phyloP scores from a whole-genome alignment of 2,797 vertebrate species.

The Remorina albescens region DNA sequence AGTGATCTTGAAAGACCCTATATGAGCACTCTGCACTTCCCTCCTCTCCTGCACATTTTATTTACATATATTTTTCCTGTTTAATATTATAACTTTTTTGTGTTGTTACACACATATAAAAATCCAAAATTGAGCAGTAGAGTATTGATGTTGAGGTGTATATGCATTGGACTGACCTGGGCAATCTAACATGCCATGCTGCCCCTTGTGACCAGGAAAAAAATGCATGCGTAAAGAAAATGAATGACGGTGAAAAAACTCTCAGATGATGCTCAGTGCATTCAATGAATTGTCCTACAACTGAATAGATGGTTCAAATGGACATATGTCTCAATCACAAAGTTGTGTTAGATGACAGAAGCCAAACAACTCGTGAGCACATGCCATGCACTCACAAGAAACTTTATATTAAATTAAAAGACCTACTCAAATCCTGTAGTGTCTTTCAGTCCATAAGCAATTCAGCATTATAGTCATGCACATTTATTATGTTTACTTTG shows the following conservation, averaged over 20 bases:
- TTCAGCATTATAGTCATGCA: constrained; percentile 82
- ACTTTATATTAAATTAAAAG: constrained; percentile 62
- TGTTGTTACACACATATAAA: not conserved
- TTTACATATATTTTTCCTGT: no score
- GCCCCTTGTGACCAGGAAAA: not conserved
- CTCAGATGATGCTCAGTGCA: not conserved
- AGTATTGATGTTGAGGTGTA: not conserved
- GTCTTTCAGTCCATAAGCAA: constrained; percentile 68
- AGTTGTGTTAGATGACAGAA: constrained; percentile 3
- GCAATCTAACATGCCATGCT: not conserved
- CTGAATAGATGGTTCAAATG: not conserved
- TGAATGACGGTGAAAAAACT: constrained; percentile 5
- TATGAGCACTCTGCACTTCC: no score
- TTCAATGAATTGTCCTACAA: not conserved
- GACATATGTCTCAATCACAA: not conserved
- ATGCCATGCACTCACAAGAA: constrained; percentile 9
- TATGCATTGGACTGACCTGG: not conserved
- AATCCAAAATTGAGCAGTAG: not conserved
- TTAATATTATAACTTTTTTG: not conserved
- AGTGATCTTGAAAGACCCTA: no score
- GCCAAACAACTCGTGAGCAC: not conserved
- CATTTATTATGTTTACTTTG: constrained; percentile 85
- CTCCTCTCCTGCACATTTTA: no score
- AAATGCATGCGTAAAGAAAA: constrained; percentile 16
- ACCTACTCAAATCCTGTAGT: constrained; percentile 46